Percentiles rank a stretch among this genome's conserved stretches.
Evolutionary conservation across 2,888 invertebrate species (phyloP).

Genomic region (Eledone cirrhosa): DNA sequence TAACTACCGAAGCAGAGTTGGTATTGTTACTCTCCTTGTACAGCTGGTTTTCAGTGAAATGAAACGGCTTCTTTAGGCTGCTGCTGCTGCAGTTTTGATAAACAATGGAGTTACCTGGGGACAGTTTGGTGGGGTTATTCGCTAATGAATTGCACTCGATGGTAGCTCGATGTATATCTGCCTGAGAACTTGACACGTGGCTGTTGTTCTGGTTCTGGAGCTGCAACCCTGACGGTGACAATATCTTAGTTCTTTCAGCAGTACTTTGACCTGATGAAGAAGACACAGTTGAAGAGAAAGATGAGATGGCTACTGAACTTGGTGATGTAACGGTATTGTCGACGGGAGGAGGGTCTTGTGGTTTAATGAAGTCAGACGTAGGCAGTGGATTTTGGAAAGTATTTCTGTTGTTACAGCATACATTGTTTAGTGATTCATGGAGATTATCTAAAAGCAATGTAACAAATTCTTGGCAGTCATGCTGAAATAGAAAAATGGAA

Average conservation of each 20-base stretch:
- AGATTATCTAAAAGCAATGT: conserved; percentile 73
- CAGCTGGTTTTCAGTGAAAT: conserved; percentile 21
- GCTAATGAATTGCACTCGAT: background rate
- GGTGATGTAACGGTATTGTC: background rate
- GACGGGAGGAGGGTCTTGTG: background rate
- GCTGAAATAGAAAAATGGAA: conserved; percentile 66
- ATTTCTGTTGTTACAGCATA: conserved; percentile 22
- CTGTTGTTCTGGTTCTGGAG: conserved; percentile 13
- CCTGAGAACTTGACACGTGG: background rate
- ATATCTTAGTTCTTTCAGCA: too few relatives aligned
- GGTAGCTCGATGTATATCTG: background rate
- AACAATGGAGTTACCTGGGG: background rate
- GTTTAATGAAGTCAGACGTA: conserved; percentile 1
- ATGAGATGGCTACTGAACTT: too few relatives aligned
- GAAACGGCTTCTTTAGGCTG: conserved; percentile 22
- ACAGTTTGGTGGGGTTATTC: background rate
- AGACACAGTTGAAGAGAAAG: background rate
- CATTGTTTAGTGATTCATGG: conserved; percentile 71
- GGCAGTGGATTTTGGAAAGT: conserved; percentile 24
- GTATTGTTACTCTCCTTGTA: background rate
- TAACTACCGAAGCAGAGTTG: background rate
- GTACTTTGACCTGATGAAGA: conserved; percentile 3
- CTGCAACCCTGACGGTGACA: too few relatives aligned
- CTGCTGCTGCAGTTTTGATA: background rate
- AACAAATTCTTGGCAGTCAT: conserved; percentile 76